A percentile compares a stretch with the other conserved stretches of the same genome.
phyloP scores from a whole-genome alignment of 2,113 vertebrate genomes.

The Aptenodytes patagonicus region DNA sequence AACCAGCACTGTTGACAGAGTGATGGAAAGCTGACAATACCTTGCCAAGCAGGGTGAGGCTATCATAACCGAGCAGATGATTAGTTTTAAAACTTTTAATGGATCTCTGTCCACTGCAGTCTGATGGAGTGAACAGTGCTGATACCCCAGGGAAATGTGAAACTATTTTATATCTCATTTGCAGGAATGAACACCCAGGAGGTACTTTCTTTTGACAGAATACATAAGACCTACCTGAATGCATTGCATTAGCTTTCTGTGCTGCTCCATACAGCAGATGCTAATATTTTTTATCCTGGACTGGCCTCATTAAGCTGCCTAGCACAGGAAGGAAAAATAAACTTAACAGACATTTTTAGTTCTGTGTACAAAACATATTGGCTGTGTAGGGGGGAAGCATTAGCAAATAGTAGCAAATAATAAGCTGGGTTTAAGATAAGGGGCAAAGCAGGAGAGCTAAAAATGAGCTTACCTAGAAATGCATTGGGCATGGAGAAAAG shows the following conservation, averaged over 20 bases:
- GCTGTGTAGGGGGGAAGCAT: not conserved
- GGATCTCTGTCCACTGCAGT: slow-evolving; percentile 1
- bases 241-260: not conserved
- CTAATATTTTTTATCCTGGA: not conserved
- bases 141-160: not conserved
- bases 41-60: not conserved
- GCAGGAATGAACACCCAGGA: slow-evolving; percentile 29
- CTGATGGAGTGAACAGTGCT: not conserved
- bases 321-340: not conserved
- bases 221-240: slow-evolving; percentile 25
- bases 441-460: not conserved
- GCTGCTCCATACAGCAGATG: not conserved
- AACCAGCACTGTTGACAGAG: not conserved
- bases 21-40: not conserved
- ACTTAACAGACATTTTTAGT: not conserved
- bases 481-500: not conserved
- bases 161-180: slow-evolving; percentile 45
- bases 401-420: not conserved
- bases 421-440: not conserved
- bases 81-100: slow-evolving; percentile 36
- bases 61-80: not conserved
- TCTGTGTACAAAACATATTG: not conserved
- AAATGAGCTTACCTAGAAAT: not conserved
- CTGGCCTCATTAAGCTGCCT: slow-evolving; percentile 32
- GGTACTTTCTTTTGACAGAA: slow-evolving; percentile 13